phyloP scores from a whole-genome alignment of 2,113 vertebrate genomes.

The Pangasianodon gigas region DNA sequence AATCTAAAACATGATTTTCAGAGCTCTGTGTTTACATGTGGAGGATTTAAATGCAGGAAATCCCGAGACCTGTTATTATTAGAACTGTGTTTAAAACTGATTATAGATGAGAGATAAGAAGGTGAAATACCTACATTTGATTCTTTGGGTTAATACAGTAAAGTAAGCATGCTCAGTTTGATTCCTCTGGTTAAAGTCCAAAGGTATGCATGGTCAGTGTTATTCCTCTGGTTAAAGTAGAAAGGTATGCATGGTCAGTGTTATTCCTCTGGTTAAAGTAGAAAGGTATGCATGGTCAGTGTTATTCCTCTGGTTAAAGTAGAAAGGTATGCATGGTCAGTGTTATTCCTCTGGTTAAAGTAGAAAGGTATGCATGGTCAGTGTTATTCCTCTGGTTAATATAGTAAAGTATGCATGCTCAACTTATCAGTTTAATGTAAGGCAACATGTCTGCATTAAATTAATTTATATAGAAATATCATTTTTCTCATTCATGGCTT shows the following conservation, averaged over 20 bases:
- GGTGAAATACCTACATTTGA: neutral
- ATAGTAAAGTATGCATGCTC: neutral
- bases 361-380: neutral
- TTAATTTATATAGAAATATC: neutral
- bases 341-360: neutral
- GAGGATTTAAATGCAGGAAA: neutral
- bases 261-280: neutral
- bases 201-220: neutral
- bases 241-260: neutral
- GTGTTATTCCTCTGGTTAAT: neutral
- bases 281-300: neutral
- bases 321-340: neutral
- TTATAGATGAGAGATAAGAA: neutral
- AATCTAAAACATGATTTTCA: neutral
- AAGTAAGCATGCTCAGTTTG: neutral
- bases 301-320: neutral
- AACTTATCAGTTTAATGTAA: neutral
- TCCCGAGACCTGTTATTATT: neutral
- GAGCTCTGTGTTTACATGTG: neutral
- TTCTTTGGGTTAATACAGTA: neutral
- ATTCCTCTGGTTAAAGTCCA: neutral
- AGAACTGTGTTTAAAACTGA: neutral
- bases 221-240: neutral
- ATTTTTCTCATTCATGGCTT: neutral
- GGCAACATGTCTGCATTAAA: neutral